These are phyloP conservation scores for Silurus asotus DNA, from an alignment of 2,113 vertebrate genomes.

Conservation along the genomic window DNA sequence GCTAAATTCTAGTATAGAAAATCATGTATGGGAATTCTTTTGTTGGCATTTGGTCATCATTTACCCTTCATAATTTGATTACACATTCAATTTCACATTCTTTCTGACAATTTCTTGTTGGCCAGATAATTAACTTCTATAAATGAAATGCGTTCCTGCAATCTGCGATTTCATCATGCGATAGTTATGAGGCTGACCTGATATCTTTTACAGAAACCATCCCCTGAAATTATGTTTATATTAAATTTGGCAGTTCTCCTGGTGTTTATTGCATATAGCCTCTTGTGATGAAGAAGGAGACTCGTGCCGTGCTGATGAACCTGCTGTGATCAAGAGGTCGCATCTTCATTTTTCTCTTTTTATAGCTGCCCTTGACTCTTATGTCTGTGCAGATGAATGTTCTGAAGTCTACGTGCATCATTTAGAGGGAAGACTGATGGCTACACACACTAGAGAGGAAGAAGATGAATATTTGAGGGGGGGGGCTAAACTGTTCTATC, in stretches of 20 bases:
- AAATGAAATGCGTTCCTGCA: not conserved
- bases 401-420: not conserved
- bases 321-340: slow-evolving; percentile 1
- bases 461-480: not conserved
- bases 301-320: not conserved
- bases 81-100: not conserved
- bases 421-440: not conserved
- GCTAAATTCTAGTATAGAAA: too few species aligned
- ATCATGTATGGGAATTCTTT: not conserved
- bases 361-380: not conserved
- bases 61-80: not conserved
- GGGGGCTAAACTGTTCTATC: too few species aligned
- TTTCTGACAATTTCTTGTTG: not conserved
- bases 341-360: not conserved
- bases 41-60: not conserved
- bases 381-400: slow-evolving; percentile 1
- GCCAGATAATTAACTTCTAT: not conserved
- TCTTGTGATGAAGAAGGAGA: not conserved
- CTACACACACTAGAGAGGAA: not conserved
- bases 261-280: not conserved
- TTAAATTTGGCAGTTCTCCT: not conserved
- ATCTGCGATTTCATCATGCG: not conserved
- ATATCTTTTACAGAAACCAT: not conserved
- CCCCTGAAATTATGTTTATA: not conserved
- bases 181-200: not conserved